A percentile compares a stretch with the other conserved stretches of the same genome.
These are phyloP conservation scores for Lycophotia porphyrea DNA, from an alignment of 2,888 invertebrate species.

Conservation along the genomic window DNA sequence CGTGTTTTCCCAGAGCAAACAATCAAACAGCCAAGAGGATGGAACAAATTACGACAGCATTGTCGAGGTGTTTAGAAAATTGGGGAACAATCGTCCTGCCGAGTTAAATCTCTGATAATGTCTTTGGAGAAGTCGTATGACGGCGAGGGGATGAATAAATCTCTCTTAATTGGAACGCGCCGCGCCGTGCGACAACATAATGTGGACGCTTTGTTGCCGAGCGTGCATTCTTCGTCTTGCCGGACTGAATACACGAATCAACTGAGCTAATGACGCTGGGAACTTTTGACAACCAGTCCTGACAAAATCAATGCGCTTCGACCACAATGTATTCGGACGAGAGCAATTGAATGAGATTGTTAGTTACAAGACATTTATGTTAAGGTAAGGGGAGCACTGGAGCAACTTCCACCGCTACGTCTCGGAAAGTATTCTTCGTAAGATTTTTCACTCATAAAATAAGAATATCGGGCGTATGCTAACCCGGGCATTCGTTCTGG, in stretches of 20 bases:
- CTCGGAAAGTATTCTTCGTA: constrained; percentile 72
- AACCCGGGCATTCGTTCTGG: constrained; percentile 81
- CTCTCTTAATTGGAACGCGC: constrained; percentile 87
- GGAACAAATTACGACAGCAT: constrained; percentile 87
- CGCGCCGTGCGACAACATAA: constrained; percentile 86
- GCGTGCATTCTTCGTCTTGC: constrained; percentile 80
- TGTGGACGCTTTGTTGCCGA: constrained; percentile 84
- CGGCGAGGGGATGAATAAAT: constrained; percentile 86
- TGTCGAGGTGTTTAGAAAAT: constrained; percentile 88
- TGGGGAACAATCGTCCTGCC: constrained; percentile 87
- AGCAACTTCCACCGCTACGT: constrained; percentile 58
- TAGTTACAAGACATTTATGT: constrained; percentile 56
- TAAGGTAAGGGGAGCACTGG: constrained; percentile 51
- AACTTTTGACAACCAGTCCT: constrained; percentile 78
- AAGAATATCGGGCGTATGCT: constrained; percentile 82
- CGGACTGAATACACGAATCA: constrained; percentile 82
- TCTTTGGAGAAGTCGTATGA: constrained; percentile 83
- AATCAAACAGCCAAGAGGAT: constrained; percentile 84
- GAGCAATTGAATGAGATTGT: constrained; percentile 65
- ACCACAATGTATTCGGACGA: constrained; percentile 61
- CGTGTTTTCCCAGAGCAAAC: constrained; percentile 84
- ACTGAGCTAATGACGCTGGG: constrained; percentile 81
- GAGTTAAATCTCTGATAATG: constrained; percentile 88
- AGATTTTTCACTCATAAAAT: constrained; percentile 83
- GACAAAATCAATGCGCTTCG: constrained; percentile 71